Conservation (phyloP, 2,888 invertebrate species). For the Mechanitis messenoides region DNA sequence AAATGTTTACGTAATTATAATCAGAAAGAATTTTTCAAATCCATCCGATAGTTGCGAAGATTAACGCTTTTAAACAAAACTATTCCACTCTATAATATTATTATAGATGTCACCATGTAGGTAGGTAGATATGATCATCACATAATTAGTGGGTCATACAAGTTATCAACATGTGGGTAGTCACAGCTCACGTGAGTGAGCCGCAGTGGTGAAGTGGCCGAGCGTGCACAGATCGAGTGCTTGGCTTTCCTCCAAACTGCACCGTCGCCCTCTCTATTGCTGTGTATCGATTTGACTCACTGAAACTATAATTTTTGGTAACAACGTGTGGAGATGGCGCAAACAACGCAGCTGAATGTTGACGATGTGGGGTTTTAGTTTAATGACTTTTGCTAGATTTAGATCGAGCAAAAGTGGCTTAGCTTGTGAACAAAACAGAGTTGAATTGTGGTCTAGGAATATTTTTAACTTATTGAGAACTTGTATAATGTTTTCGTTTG, state of each 20-base stretch:
- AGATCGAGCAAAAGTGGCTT: too few relatives aligned
- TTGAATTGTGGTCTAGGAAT: slow-evolving; percentile 1
- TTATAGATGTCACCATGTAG: not conserved
- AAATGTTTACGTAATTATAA: too few relatives aligned
- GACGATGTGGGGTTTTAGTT: slow-evolving; percentile 15
- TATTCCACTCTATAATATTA: not conserved
- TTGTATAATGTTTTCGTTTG: too few relatives aligned
- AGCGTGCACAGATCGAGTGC: slow-evolving; percentile 11
- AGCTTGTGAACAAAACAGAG: not conserved
- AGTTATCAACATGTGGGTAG: slow-evolving; percentile 22
- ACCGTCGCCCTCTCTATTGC: slow-evolving; percentile 44
- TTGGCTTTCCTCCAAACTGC: slow-evolving; percentile 39
- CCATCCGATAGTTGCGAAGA: too few relatives aligned
- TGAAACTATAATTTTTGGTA: slow-evolving; percentile 42
- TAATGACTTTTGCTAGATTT: slow-evolving; percentile 14
- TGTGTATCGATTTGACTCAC: slow-evolving; percentile 64
- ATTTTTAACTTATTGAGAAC: not conserved
- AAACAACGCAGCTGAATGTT: slow-evolving; percentile 23
- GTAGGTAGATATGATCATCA: not conserved
- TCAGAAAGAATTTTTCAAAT: too few relatives aligned
- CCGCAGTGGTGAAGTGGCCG: slow-evolving; percentile 29
- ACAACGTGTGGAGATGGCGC: slow-evolving; percentile 28
- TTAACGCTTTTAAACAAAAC: too few relatives aligned
- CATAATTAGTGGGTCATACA: slow-evolving; percentile 6
- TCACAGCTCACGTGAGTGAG: slow-evolving; percentile 25